A percentile compares a stretch with the other conserved stretches of the same genome.
These are phyloP conservation scores for Tipula helvola DNA, from an alignment of 2,888 invertebrate species.

Conservation along the genomic window DNA sequence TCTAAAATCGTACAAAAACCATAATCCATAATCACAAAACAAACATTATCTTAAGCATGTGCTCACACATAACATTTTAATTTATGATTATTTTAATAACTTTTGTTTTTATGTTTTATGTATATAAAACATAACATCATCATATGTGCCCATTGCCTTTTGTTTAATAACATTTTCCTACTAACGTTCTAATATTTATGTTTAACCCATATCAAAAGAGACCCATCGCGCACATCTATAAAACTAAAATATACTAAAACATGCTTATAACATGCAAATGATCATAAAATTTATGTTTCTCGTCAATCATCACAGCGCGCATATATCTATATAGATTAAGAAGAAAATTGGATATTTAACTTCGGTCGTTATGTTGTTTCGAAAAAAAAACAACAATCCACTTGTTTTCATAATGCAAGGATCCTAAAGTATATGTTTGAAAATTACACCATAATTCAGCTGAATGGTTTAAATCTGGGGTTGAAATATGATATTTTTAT, in stretches of 20 bases:
- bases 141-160: background rate
- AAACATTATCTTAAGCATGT: background rate
- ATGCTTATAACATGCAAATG: background rate
- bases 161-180: background rate
- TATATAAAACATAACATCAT: background rate
- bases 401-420: background rate
- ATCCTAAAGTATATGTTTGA: background rate
- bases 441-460: background rate
- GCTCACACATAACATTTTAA: background rate
- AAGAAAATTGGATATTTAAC: background rate
- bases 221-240: background rate
- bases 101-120: background rate
- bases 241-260: background rate
- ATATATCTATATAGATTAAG: background rate
- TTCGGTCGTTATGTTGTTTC: background rate
- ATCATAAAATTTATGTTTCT: constrained; percentile 4
- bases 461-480: background rate
- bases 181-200: background rate
- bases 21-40: background rate
- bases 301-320: background rate
- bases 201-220: background rate
- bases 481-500: background rate
- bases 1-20: background rate
- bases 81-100: background rate
- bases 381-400: background rate